Evolutionary conservation across 2,888 invertebrate genomes (phyloP), one percentile per base, ranked within the genome.

Genomic region (Apamea crenata): DNA sequence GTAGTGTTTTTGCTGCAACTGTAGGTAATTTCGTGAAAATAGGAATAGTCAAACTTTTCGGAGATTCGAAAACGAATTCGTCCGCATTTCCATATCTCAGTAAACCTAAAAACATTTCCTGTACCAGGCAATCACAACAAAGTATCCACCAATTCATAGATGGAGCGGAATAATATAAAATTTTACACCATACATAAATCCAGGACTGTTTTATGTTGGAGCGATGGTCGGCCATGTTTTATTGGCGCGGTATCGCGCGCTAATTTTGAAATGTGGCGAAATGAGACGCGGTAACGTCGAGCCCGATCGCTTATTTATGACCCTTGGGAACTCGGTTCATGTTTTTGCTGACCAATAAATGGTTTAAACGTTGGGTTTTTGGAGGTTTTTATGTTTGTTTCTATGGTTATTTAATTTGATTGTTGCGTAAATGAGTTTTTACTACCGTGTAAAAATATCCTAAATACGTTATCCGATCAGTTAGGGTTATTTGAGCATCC

Each of bases 181-280:
- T 91, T 92, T 91, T 92, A 91, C 91, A 86, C 83, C 89, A 85
- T 88, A 89, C 91, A 92, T 92, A 92, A 93, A 93, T 93, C 91
- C 87, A 81, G 89, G 77, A 87, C 85, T 84, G 88, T 89, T 93
- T 92, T 92, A 93, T 85, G 89, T 80, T 77, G 86, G 83, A 78
- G 72, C 88, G 82, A 84, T 91, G 89, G 88, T 83, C 91, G 84
- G 87, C 83, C 87, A 86, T 90, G 89, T 90, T 91, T 93, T 88
- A 90, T 85, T 89, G 88, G 86, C 77, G 75, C 84, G 83, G 88
- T 90, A 92, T 92, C 88, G 90, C 83, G 88, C 89, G 92, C 91
- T 94, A 93, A 93, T 93, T 93, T 93, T 93, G 91, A 92, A 93
- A 93, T 93, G 93, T 92, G 91, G 92, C 89, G 90, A 91, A 93